Percentiles rank a stretch among this genome's conserved stretches.
These are phyloP conservation scores for Pseudochaenichthys georgianus DNA, from an alignment of 2,797 vertebrate genomes.

Conservation along the genomic window DNA sequence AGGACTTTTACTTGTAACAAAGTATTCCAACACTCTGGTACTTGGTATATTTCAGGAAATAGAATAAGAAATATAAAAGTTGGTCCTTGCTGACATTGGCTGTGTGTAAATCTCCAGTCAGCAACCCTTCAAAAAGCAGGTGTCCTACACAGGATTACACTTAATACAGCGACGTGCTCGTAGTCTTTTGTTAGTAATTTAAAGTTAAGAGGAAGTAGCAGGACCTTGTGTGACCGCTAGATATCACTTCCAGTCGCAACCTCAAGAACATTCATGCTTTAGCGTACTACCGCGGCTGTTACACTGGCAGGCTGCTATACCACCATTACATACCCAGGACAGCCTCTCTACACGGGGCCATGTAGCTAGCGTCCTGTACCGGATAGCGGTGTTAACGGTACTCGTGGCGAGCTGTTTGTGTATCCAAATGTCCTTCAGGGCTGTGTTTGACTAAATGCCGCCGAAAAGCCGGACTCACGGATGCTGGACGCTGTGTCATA, in stretches of 20 bases:
- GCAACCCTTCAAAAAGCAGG: slow-evolving; percentile 34
- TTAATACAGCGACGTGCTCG: fast-evolving
- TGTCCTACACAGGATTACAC: slow-evolving; percentile 3
- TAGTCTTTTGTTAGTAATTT: neutral
- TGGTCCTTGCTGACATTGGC: neutral
- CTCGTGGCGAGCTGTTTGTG: neutral
- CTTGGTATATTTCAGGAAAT: too few species aligned
- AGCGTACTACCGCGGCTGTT: too few species aligned
- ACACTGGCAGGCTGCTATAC: neutral
- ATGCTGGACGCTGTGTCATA: fast-evolving
- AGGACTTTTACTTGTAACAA: too few species aligned
- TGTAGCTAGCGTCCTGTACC: neutral
- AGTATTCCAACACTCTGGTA: too few species aligned
- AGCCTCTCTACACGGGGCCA: fast-evolving
- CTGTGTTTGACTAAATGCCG: neutral
- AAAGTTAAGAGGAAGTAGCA: neutral
- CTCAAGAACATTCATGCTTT: too few species aligned
- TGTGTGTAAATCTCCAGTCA: slow-evolving; percentile 5
- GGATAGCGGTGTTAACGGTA: neutral
- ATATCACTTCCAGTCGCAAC: too few species aligned
- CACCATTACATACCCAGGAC: neutral
- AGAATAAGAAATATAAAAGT: slow-evolving; percentile 13
- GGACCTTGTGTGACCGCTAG: neutral
- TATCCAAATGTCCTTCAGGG: too few species aligned
- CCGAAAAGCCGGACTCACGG: neutral